Conservation (phyloP, 2,888 invertebrate genomes). For the Drosophila longiperda region DNA sequence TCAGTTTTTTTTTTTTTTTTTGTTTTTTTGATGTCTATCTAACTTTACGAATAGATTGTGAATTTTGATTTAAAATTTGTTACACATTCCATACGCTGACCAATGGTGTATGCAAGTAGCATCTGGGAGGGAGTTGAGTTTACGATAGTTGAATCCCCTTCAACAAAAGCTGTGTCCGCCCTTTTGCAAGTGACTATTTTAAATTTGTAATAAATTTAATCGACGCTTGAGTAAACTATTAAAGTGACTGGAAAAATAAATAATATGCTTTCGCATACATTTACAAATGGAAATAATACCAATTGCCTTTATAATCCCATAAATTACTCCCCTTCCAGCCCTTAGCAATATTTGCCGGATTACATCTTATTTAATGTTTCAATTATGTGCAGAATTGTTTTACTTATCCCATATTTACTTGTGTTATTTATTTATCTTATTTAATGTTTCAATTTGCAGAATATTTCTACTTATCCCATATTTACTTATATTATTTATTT, state of each 20-base stretch:
- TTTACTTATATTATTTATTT: not conserved
- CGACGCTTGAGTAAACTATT: not conserved
- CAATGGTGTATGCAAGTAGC: not conserved
- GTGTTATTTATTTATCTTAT: too few species aligned
- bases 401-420: not conserved
- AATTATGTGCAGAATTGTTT: not conserved
- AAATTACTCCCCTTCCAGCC: not conserved
- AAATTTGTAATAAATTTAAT: not conserved
- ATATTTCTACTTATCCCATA: not conserved
- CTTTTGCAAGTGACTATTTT: not conserved
- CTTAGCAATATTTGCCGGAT: not conserved
- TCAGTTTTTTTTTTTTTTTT: too few species aligned
- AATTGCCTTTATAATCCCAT: not conserved
- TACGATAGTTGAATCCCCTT: not conserved
- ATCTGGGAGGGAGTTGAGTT: not conserved
- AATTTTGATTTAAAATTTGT: not conserved
- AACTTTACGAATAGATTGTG: slow-evolving; percentile 14
- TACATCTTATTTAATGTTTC: not conserved
- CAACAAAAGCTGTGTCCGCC: not conserved
- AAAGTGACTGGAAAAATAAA: not conserved
- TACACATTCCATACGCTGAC: not conserved
- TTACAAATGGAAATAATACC: not conserved
- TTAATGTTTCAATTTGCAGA: too few species aligned
- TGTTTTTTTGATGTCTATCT: not conserved
- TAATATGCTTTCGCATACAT: too few species aligned